phyloP scores from a whole-genome alignment of 2,797 vertebrate species.

The Paratrypauchen microcephalus region DNA sequence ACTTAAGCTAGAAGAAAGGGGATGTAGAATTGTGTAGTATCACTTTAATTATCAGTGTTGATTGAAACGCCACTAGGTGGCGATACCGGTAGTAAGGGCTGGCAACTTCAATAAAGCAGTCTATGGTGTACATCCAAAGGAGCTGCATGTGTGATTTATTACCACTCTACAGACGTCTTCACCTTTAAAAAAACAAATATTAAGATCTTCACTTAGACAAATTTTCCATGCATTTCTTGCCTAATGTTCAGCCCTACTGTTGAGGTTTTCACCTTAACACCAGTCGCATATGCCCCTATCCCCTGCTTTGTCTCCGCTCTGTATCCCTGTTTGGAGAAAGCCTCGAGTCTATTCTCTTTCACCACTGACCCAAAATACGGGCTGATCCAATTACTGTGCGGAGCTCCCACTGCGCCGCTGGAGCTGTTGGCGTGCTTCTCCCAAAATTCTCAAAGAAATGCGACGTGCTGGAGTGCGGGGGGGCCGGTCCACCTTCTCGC shows the following conservation, averaged over 20 bases:
- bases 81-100: too few relatives aligned
- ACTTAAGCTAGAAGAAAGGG: too few relatives aligned
- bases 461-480: constrained; percentile 35
- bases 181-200: background rate
- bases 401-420: constrained; percentile 40
- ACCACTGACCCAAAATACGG: constrained; percentile 61
- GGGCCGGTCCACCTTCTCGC: constrained; percentile 39
- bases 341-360: constrained; percentile 60
- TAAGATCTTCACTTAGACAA: too few relatives aligned
- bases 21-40: too few relatives aligned
- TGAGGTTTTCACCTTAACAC: background rate
- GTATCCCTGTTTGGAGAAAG: constrained; percentile 54
- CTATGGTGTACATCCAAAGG: too few relatives aligned
- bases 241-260: too few relatives aligned
- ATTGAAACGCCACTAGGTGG: too few relatives aligned
- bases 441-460: constrained; percentile 19
- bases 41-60: too few relatives aligned
- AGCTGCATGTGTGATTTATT: too few relatives aligned
- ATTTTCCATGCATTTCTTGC: too few relatives aligned
- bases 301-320: constrained; percentile 42
- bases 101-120: too few relatives aligned
- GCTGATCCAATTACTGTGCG: constrained; percentile 66
- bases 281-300: constrained; percentile 34
- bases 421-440: constrained; percentile 17
- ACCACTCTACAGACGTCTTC: background rate